Evolutionary conservation across 2,797 vertebrate species (phyloP).

Genomic region (Phaenicophaeus curvirostris): DNA sequence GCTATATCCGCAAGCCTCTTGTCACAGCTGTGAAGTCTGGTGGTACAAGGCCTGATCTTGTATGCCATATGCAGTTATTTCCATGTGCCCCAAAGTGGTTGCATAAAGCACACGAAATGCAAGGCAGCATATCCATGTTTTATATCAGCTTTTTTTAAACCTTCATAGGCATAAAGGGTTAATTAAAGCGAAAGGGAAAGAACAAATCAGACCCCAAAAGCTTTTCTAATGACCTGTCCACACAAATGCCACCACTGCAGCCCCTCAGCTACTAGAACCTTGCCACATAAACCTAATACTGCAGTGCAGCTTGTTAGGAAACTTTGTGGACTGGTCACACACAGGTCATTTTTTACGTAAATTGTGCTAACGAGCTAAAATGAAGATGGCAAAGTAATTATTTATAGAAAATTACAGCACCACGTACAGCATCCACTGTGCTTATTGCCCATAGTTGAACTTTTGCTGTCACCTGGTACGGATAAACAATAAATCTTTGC

Average conservation of each 20-base stretch:
- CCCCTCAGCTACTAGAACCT: neutral
- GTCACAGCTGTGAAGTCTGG: neutral
- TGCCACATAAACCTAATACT: accelerated
- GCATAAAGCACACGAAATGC: too few species aligned
- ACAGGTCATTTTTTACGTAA: accelerated
- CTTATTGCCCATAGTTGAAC: neutral
- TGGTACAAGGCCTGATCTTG: neutral
- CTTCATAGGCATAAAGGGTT: neutral
- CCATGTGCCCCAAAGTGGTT: too few species aligned
- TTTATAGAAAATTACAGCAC: neutral
- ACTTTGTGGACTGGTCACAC: too few species aligned
- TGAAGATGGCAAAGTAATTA: neutral
- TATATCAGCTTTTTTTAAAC: neutral
- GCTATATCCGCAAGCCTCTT: neutral
- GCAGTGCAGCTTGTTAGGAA: neutral
- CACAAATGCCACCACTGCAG: neutral
- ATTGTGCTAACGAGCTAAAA: neutral
- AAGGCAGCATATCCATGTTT: too few species aligned
- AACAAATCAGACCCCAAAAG: neutral
- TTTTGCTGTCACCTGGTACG: neutral
- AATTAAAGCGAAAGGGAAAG: neutral
- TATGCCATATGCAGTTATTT: too few species aligned
- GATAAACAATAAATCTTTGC: neutral
- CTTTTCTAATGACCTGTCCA: too few species aligned
- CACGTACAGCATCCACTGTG: neutral